These are phyloP conservation scores for Amphibalanus amphitrite DNA, from an alignment of 1,140 invertebrate genomes.

Conservation along the genomic window DNA sequence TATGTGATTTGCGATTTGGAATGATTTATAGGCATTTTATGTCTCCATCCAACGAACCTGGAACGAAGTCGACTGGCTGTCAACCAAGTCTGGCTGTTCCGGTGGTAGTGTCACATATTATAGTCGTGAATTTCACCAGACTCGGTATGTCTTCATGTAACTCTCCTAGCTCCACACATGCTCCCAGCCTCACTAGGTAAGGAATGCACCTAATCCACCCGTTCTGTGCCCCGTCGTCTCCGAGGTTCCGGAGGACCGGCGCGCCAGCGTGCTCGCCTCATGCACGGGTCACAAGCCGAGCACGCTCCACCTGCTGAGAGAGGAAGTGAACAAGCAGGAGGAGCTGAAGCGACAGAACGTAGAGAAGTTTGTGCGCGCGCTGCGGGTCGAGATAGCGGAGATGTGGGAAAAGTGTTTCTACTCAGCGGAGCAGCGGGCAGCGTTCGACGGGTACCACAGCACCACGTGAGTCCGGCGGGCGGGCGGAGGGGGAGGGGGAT, in stretches of 20 bases:
- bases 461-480: not conserved
- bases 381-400: conserved; percentile 42
- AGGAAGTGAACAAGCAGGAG: conserved; percentile 43
- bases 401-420: conserved; percentile 54
- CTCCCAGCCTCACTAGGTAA: too few species aligned
- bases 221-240: not conserved
- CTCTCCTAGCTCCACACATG: too few species aligned
- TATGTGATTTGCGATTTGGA: too few species aligned
- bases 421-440: conserved; percentile 36
- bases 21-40: too few species aligned
- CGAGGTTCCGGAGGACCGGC: not conserved
- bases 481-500: too few species aligned
- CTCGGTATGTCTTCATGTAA: too few species aligned
- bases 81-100: too few species aligned
- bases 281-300: not conserved
- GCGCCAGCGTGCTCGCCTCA: not conserved
- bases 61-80: too few species aligned
- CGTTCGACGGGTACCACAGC: conserved; percentile 35
- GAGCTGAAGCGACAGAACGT: conserved; percentile 43
- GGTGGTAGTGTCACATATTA: too few species aligned
- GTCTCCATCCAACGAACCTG: too few species aligned
- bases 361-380: conserved; percentile 44
- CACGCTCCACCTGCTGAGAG: conserved; percentile 21
- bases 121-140: too few species aligned
- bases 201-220: too few species aligned